phyloP scores from a whole-genome alignment of 2,797 vertebrate species.

The Bovichtus variegatus region DNA sequence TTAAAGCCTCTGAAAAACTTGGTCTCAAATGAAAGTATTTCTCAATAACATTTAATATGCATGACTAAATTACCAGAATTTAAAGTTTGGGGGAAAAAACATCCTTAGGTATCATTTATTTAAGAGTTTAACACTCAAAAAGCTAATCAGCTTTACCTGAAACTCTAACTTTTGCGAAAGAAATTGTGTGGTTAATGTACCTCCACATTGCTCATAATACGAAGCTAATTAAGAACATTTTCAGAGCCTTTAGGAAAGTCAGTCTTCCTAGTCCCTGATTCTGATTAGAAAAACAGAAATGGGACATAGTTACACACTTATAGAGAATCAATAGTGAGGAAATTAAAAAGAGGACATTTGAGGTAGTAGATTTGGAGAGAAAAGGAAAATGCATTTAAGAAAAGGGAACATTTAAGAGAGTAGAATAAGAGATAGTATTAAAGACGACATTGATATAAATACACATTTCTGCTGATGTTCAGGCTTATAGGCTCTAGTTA shows the following conservation, averaged over 20 bases:
- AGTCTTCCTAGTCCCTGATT: background rate
- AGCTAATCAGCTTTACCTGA: background rate
- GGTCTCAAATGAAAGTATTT: background rate
- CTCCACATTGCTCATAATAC: background rate
- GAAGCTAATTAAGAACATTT: slow-evolving; percentile 1
- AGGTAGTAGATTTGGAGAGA: background rate
- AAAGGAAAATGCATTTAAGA: background rate
- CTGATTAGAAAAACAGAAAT: slow-evolving; percentile 4
- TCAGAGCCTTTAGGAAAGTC: background rate
- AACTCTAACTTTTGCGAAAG: background rate
- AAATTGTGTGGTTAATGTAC: background rate
- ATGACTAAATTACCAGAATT: background rate
- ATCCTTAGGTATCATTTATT: background rate
- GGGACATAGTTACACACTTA: background rate
- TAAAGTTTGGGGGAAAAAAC: background rate
- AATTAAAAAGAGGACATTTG: background rate
- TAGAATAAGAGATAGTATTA: background rate
- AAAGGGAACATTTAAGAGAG: background rate
- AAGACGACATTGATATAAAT: slow-evolving; percentile 9
- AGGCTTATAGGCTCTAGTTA: slow-evolving; percentile 22
- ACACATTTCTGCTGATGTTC: slow-evolving; percentile 31
- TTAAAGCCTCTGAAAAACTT: background rate
- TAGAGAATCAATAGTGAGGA: slow-evolving; percentile 5
- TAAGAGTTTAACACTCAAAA: background rate
- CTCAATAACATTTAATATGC: background rate